Conservation (phyloP, 2,797 vertebrate genomes). For the Synanceia verrucosa region DNA sequence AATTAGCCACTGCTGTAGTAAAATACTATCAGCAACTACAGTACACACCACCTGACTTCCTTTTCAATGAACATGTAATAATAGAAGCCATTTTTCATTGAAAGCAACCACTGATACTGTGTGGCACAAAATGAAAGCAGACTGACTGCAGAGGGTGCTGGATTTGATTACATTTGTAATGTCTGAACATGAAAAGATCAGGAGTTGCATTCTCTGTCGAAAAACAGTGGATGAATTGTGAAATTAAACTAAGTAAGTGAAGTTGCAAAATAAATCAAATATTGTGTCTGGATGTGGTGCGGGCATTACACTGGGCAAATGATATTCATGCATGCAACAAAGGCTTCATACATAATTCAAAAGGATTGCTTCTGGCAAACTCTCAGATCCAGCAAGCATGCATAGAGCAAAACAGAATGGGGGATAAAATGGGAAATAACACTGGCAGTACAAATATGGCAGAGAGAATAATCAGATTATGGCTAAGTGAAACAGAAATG, state of each 20-base stretch:
- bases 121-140: slow-evolving; percentile 25
- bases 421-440: slow-evolving; percentile 74
- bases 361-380: slow-evolving; percentile 78
- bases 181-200: slow-evolving; percentile 55
- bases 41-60: slow-evolving; percentile 6
- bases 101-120: slow-evolving; percentile 17
- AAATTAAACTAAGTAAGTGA: slow-evolving; percentile 73
- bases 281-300: slow-evolving; percentile 74
- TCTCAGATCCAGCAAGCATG: slow-evolving; percentile 75
- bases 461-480: slow-evolving; percentile 78
- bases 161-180: slow-evolving; percentile 56
- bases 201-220: slow-evolving; percentile 46
- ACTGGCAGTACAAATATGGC: slow-evolving; percentile 76
- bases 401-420: slow-evolving; percentile 69
- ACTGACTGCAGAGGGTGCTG: slow-evolving; percentile 17
- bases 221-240: slow-evolving; percentile 63
- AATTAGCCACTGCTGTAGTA: slow-evolving; percentile 10
- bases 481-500: slow-evolving; percentile 73
- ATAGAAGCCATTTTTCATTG: slow-evolving; percentile 17
- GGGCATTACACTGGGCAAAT: slow-evolving; percentile 76
- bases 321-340: slow-evolving; percentile 78
- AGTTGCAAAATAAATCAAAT: slow-evolving; percentile 77
- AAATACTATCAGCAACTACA: slow-evolving; percentile 14
- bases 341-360: slow-evolving; percentile 83
- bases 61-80: slow-evolving; percentile 28